Evolutionary conservation across 2,888 invertebrate species (phyloP).

Genomic region (Corbicula japonica): DNA sequence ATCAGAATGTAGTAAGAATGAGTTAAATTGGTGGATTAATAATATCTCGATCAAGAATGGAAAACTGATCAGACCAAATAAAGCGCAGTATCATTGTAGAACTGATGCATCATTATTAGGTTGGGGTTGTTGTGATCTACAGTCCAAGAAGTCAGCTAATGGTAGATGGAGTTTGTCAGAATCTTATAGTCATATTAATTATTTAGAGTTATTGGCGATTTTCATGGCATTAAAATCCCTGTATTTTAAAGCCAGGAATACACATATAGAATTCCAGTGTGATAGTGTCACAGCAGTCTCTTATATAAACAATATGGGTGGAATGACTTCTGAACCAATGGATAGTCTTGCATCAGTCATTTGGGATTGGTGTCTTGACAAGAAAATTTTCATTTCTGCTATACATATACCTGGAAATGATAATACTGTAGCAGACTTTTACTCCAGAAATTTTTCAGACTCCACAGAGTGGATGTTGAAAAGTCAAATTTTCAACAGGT

Average conservation of each 20-base stretch:
- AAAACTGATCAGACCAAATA: slow-evolving; percentile 23
- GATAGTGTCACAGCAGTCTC: slow-evolving; percentile 4
- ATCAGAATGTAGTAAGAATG: slow-evolving; percentile 6
- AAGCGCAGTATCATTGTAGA: neutral
- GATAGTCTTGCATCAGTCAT: slow-evolving; percentile 29
- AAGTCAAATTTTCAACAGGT: slow-evolving; percentile 32
- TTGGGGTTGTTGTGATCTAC: neutral
- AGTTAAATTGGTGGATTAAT: slow-evolving; percentile 16
- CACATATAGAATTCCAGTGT: slow-evolving; percentile 15
- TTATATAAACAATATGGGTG: slow-evolving; percentile 42
- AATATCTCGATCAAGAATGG: neutral
- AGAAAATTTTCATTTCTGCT: slow-evolving; percentile 29
- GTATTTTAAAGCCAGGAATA: neutral
- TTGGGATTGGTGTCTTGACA: slow-evolving; percentile 37
- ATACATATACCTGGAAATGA: slow-evolving; percentile 31
- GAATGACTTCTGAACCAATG: slow-evolving; percentile 16
- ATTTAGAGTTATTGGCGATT: slow-evolving; percentile 12
- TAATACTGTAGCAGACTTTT: slow-evolving; percentile 48
- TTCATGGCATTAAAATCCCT: neutral
- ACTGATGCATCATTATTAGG: neutral
- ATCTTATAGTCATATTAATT: slow-evolving; percentile 14
- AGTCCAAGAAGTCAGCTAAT: neutral
- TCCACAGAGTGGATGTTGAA: slow-evolving; percentile 56
- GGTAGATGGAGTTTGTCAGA: slow-evolving; percentile 11
- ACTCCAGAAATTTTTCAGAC: slow-evolving; percentile 55